Evolutionary conservation across 2,797 vertebrate species (phyloP), one percentile per base, ranked within the genome.

Genomic region (Octomys mimax): DNA sequence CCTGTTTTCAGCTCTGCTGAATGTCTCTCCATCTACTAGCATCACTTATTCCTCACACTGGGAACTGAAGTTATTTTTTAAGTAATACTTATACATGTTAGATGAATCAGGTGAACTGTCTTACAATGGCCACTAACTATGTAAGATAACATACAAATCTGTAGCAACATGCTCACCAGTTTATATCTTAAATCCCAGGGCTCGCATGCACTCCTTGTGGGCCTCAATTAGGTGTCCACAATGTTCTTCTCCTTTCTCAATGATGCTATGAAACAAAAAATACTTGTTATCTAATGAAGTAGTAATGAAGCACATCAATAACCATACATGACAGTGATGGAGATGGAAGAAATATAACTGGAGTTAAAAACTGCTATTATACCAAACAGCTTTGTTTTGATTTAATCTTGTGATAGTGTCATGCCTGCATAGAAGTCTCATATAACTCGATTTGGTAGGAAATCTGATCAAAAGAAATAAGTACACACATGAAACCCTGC

Each of bases 161-260:
- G 46, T 94, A 84, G 46, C 39, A 52, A 36, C 46, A 42, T 80
- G 90, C 89, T 97, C 89, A 93, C 95, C 93, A 8, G 57, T 46
- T 93, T 98, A 99, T 91, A 99, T 98, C 98, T 99, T 99, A 98
- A 99, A 99, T 75, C 99, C 99, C 94, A 99, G 99, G 1, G 99
- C 99, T 98, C 99, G 99, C 99, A 99, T 99, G 97, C 99, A 99
- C 4, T 99, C 99, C 96, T 99, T 99, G 97, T 99, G 99, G 42
- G 99, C 99, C 97, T 99, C 99, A 16, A 99, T 99, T 24, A 99
- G 98, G 39, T 98, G 98, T 75, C 98, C 97, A 98, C 99, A 99
- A 33, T 98, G 98, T 91, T 99, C 99, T 97, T 99, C 99, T 49
- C 99, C 99, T 96, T 99, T 99, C 96, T 99, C 99, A 82, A 99